These are phyloP conservation scores for Helicoverpa assulta DNA, from an alignment of 2,888 invertebrate species.

Conservation along the genomic window DNA sequence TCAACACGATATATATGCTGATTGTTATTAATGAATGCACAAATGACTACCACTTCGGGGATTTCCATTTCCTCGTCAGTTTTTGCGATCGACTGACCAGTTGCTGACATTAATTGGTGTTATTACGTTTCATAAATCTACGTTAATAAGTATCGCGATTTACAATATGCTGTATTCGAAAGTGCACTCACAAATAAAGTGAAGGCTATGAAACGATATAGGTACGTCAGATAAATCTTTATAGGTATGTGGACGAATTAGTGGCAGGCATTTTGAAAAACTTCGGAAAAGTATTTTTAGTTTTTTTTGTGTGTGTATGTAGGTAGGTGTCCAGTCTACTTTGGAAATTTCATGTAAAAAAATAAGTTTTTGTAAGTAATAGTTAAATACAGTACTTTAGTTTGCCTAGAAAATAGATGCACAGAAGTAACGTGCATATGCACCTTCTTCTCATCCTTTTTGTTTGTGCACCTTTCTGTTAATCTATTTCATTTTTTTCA, in stretches of 20 bases:
- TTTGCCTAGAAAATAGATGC: no score
- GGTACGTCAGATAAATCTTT: slow-evolving; percentile 11
- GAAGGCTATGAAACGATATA: slow-evolving; percentile 54
- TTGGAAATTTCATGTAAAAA: no score
- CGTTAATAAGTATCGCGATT: slow-evolving; percentile 49
- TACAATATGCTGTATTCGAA: slow-evolving; percentile 55
- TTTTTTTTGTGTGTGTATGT: no score
- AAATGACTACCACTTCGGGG: slow-evolving; percentile 14
- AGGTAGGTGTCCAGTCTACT: no score
- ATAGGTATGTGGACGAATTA: slow-evolving; percentile 7
- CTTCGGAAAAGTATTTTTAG: not conserved
- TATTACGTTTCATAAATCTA: slow-evolving; percentile 59
- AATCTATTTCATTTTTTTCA: no score
- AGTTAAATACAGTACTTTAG: no score
- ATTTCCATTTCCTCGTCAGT: slow-evolving; percentile 42
- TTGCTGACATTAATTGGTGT: slow-evolving; percentile 55
- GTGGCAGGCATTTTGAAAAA: not conserved
- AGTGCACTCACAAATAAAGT: slow-evolving; percentile 53
- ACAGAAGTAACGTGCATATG: no score
- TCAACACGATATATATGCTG: not conserved
- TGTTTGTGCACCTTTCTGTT: no score
- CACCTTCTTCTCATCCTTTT: no score
- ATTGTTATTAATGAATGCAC: slow-evolving; percentile 22
- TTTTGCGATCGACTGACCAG: slow-evolving; percentile 48
- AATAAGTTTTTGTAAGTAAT: no score